These are phyloP conservation scores for Spongilla lacustris DNA, from an alignment of 37 sponge, comb jelly and placozoan genomes.

Conservation along the genomic window DNA sequence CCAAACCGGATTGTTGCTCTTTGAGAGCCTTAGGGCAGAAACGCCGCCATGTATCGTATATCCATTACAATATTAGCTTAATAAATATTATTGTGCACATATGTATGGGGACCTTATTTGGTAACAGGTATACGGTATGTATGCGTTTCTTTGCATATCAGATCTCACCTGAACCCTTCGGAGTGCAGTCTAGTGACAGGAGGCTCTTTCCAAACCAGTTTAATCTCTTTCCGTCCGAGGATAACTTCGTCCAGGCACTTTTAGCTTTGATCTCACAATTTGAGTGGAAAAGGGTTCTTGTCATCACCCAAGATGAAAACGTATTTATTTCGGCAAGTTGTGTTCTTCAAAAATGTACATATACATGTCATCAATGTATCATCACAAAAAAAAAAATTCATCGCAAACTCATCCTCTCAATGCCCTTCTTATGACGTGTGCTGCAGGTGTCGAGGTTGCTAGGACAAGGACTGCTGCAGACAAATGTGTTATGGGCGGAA, in stretches of 20 bases:
- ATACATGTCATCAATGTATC: too few relatives aligned
- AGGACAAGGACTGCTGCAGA: background rate
- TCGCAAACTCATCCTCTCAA: too few relatives aligned
- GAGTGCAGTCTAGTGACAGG: background rate
- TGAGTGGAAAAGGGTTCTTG: constrained; percentile 9
- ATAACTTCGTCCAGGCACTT: background rate
- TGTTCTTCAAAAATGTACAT: too few relatives aligned
- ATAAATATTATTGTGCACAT: too few relatives aligned
- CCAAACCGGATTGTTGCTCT: too few relatives aligned
- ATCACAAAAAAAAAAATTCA: too few relatives aligned
- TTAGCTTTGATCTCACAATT: background rate
- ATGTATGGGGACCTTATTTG: too few relatives aligned
- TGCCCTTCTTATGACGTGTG: background rate
- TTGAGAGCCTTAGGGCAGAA: too few relatives aligned
- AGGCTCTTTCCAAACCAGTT: background rate
- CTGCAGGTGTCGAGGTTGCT: background rate
- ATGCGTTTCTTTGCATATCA: background rate
- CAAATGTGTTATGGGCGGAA: background rate
- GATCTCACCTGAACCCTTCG: constrained; percentile 10
- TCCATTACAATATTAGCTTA: too few relatives aligned
- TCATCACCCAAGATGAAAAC: constrained; percentile 27
- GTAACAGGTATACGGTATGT: background rate
- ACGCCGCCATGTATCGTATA: too few relatives aligned
- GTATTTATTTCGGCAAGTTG: constrained; percentile 14
- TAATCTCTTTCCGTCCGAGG: constrained; percentile 10